Percentiles rank a stretch among this genome's conserved stretches.
phyloP scores from a whole-genome alignment of 2,888 invertebrate species.

The Muscina levida region DNA sequence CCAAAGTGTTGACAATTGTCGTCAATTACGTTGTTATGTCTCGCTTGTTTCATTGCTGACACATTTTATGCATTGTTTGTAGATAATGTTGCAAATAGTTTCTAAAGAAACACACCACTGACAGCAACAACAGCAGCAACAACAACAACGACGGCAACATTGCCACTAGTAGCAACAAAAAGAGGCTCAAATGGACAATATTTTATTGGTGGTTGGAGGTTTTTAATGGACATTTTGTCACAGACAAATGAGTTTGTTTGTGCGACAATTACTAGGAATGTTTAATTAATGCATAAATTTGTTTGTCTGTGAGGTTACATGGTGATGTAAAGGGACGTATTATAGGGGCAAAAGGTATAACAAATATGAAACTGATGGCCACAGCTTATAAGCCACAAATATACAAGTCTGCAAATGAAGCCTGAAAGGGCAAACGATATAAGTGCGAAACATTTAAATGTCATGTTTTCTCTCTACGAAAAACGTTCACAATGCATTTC shows the following conservation, averaged over 20 bases:
- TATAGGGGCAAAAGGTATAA: no score
- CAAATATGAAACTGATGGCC: no score
- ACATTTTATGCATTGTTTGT: conserved; percentile 63
- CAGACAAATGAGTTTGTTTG: conserved; percentile 62
- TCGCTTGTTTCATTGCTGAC: conserved; percentile 67
- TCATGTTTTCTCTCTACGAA: no score
- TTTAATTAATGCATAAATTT: conserved; percentile 64
- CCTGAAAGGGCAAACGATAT: no score
- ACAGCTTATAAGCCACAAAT: no score
- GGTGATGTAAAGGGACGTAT: no score
- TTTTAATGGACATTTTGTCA: conserved; percentile 63
- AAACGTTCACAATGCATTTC: no score
- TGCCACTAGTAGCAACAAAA: background rate
- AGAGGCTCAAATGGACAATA: conserved; percentile 40
- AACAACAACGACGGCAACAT: no score
- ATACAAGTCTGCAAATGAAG: no score
- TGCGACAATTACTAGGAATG: conserved; percentile 64
- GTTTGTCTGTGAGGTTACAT: background rate
- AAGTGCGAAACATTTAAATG: no score
- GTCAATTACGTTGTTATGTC: conserved; percentile 76
- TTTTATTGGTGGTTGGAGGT: conserved; percentile 47
- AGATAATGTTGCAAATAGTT: conserved; percentile 66
- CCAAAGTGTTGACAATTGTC: conserved; percentile 76
- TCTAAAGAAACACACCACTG: conserved; percentile 50
- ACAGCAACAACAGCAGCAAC: conserved; percentile 14